A percentile compares a stretch with the other conserved stretches of the same genome.
These are phyloP conservation scores for Oreochromis grahami DNA, from an alignment of 2,797 vertebrate species.

Conservation along the genomic window DNA sequence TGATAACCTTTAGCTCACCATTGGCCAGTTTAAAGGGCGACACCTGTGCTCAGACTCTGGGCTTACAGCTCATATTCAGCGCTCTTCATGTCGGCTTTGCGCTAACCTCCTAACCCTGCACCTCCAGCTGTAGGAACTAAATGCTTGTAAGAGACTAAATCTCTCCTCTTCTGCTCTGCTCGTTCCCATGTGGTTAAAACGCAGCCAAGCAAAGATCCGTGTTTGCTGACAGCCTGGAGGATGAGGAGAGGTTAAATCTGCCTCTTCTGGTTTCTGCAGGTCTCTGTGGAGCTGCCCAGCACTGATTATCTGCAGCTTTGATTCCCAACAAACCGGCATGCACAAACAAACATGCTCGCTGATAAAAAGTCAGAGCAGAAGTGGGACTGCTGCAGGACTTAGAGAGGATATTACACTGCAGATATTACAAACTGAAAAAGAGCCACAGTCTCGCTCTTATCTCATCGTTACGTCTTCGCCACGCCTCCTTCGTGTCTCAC, in stretches of 20 bases:
- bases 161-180: background rate
- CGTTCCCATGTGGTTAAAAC: background rate
- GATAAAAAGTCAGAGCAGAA: background rate
- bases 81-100: background rate
- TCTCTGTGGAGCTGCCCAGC: background rate
- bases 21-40: background rate
- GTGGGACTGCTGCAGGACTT: background rate
- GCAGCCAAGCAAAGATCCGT: background rate
- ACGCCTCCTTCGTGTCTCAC: background rate
- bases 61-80: accelerated
- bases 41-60: background rate
- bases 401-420: background rate
- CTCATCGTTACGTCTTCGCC: accelerated
- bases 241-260: background rate
- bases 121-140: background rate
- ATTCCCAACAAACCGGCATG: background rate
- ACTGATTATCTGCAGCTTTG: background rate
- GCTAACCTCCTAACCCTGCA: background rate
- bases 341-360: background rate
- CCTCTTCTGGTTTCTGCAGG: background rate
- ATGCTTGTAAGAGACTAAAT: background rate
- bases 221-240: background rate
- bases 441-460: background rate
- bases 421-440: background rate
- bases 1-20: background rate